Evolutionary conservation across 2,797 vertebrate species (phyloP).

Genomic region (Urosaurus nigricauda): DNA sequence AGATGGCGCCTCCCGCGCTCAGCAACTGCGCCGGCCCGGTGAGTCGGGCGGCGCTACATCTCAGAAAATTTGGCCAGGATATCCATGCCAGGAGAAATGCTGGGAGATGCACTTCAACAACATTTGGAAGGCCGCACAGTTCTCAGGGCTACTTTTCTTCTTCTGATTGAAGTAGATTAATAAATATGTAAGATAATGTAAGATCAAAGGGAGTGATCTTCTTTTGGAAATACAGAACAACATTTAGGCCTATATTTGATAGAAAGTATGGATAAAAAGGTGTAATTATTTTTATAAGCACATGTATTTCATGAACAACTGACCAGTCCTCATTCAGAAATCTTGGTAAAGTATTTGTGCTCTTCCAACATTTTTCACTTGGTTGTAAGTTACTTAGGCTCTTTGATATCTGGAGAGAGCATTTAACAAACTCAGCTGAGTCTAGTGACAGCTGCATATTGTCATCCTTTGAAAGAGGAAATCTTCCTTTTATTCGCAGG

Average conservation of each 20-base stretch:
- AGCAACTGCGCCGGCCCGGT: too few species aligned
- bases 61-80: too few species aligned
- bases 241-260: too few species aligned
- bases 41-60: too few species aligned
- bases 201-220: neutral
- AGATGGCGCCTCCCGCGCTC: too few species aligned
- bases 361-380: neutral
- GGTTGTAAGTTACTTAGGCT: neutral
- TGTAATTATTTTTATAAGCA: neutral
- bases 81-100: too few species aligned
- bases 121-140: too few species aligned
- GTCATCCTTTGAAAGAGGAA: constrained; percentile 53
- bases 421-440: neutral
- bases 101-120: too few species aligned
- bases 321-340: neutral
- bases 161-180: too few species aligned
- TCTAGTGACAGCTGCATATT: constrained; percentile 35
- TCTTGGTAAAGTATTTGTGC: neutral
- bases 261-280: neutral
- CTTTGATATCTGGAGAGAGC: neutral
- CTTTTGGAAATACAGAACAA: neutral
- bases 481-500: constrained; percentile 39
- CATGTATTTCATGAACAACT: neutral
- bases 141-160: too few species aligned
- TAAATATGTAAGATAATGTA: too few species aligned